Base-by-base conservation (phyloP, 2,888 invertebrate genomes). In the Melolontha melolontha region DNA sequence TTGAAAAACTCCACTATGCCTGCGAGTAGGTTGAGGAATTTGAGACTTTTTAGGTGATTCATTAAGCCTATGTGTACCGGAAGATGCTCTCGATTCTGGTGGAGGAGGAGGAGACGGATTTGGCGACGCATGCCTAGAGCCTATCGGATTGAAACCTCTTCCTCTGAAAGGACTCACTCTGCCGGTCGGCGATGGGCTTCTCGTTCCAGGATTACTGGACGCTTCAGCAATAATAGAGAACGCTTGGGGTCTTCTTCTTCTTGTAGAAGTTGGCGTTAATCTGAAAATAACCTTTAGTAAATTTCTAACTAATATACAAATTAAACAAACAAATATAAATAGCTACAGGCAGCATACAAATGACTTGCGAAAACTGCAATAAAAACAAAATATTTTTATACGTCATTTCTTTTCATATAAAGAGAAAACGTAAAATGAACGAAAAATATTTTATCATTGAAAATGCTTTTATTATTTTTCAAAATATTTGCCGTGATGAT, bases 151-250 rank as follows among this genome's bases (percentile, higher is more conserved):
- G 72, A 84, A 84, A 5, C 84, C 84, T 16, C 81, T 77, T 10
- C 84, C 84, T 57, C 81, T 78, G 69, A 84, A 84, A 0, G 84
- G 84, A 68, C 83, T 83, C 10, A 83, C 82, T 22, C 83, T 75
- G 1, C 83, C 82, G 0, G 78, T 73, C 10, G 82, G 82, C 5
- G 82, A 82, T 4, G 81, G 76, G 65, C 80, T 82, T 52, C 81
- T 74, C 1, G 81, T 79, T 6, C 75, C 77, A 0, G 79, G 76
- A 64, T 75, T 75, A 66, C 79, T 79, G 10, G 62, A 69, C 7
- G 75, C 73, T 67, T 84, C 83, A 7, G 83, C 83, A 66, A 84
- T 81, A 59, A 84, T 83, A 1, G 84, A 78, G 70, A 84, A 84
- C 0, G 84, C 77, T 70, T 81, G 80, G 67, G 83, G 81, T 64